Base-by-base conservation (phyloP, 2,888 invertebrate genomes). In the Orchestes rusci region DNA sequence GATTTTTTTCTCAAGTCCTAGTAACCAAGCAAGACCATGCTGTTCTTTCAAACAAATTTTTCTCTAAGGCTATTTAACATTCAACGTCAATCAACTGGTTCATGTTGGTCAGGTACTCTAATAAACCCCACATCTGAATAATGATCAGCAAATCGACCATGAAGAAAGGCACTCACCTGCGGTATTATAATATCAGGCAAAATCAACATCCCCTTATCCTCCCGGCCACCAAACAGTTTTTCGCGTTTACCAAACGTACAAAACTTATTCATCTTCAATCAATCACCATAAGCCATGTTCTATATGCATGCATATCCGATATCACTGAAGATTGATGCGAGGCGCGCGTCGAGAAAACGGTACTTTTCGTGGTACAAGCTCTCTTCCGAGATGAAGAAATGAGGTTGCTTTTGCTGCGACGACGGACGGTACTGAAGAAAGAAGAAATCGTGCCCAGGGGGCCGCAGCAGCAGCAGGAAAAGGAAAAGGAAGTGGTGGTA, bases 131-230 rank as follows among this genome's bases (percentile, higher is more conserved):
- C n/a, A n/a, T n/a, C n/a, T n/a, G n/a, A n/a, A n/a, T n/a, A n/a
- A n/a, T n/a, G n/a, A n/a, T n/a, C n/a, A n/a, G n/a, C n/a, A n/a
- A n/a, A n/a, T n/a, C n/a, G n/a, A n/a, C n/a, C n/a, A n/a, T n/a
- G n/a, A n/a, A n/a, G 10, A 23, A 16, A 17, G 19, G 1, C 27
- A 41, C 43, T 55, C 58, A 67, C 66, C 63, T 65, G 65, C 2
- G 65, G 64, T 34, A 66, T 55, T 16, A 58, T 60, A 40, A 66
- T 65, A 47, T 67, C 66, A 39, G 66, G 66, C 18, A 67, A 50
- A 16, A 65, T 51, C 40, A 65, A 47, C 60, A 65, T 59, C 18
- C 17, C 37, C 15, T 37, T 15, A 2, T 16, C 30, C 16, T 35
- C 40, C 7, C 43, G 43, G 18, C 45, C 43, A 35, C 58, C 58